Base-by-base conservation (phyloP, 2,113 vertebrate genomes). In the Gnathonemus longibarbis region DNA sequence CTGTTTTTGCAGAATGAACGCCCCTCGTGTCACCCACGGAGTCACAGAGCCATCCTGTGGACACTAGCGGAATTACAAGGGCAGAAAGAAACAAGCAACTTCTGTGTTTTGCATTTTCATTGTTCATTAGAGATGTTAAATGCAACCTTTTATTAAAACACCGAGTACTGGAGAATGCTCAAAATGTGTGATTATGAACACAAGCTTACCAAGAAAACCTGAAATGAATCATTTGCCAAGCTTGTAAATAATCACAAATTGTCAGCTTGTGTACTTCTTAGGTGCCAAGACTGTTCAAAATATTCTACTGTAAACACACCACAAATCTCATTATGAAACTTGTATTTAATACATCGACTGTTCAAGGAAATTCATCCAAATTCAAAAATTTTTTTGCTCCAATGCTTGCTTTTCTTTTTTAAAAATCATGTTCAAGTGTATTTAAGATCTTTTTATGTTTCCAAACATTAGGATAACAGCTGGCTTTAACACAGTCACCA, bases 11-110 rank as follows among this genome's bases (percentile, higher is more conserved):
- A 45, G 5, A 21, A 53, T 7, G 74, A 56, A n/a, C 31, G 50
- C 10, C 19, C 1, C 2, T 19, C 2, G 35, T 74, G 17, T 39
- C 49, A n/a, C 48, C 27, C 49, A 83, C 3, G 35, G 70, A 35
- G 46, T 50, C 21, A 89, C 21, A 56, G 49, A 74, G 50, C 88
- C 88, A 84, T 84, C 88, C 10, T 42, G 70, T 89, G 88, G 88
- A 89, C 70, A 56, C 49, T 45, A 24, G 10, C 24, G 11, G 88
- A 19, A 86, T 84, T 24, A 48, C 46, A 45, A 70, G 10, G 27
- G 62, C 62, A 1, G 4, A 4, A 70, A n/a, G 62, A 70, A 70
- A 31, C 9, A 1, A 70, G 62, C 62, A 31, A 27, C n/a, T 70
- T 27, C 58, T 27, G 31, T 17, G 70, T 5, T 77, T 35, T 9